phyloP scores from a whole-genome alignment of 2,888 invertebrate species.

The Keiferia lycopersicella region DNA sequence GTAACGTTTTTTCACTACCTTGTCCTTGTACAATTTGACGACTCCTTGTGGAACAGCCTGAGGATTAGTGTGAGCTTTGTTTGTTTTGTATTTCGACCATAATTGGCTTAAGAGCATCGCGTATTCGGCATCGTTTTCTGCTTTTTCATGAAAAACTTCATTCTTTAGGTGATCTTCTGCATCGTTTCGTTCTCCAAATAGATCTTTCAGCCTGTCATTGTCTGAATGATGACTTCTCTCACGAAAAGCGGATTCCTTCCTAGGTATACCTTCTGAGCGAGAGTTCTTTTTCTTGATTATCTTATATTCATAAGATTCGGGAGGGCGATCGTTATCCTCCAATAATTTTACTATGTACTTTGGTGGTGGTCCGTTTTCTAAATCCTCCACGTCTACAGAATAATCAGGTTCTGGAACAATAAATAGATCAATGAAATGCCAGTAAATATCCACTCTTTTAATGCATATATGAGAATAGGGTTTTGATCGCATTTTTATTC shows the following conservation, averaged over 20 bases:
- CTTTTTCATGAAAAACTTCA: constrained; percentile 48
- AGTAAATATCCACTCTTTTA: too few relatives aligned
- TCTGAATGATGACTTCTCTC: constrained; percentile 69
- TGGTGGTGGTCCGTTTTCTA: constrained; percentile 59
- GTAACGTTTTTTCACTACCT: constrained; percentile 70
- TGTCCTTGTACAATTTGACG: constrained; percentile 72
- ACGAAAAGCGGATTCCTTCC: constrained; percentile 71
- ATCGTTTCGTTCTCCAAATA: constrained; percentile 65
- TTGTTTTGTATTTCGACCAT: constrained; percentile 81
- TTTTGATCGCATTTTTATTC: too few relatives aligned
- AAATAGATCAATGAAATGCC: background rate
- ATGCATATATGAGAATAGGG: background rate
- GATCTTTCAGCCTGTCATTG: constrained; percentile 65
- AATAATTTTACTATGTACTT: constrained; percentile 67
- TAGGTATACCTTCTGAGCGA: constrained; percentile 43
- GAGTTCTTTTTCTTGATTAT: constrained; percentile 76
- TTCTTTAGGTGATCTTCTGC: constrained; percentile 52
- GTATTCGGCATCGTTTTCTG: constrained; percentile 77
- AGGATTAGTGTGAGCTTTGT: constrained; percentile 58
- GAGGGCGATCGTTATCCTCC: constrained; percentile 68
- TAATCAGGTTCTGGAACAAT: constrained; percentile 65
- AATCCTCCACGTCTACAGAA: constrained; percentile 59
- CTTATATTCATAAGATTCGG: constrained; percentile 80
- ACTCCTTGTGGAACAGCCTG: constrained; percentile 68
- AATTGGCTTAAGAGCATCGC: constrained; percentile 77